Conservation (phyloP, 1,140 invertebrate species). For the Agrypnia vestita region DNA sequence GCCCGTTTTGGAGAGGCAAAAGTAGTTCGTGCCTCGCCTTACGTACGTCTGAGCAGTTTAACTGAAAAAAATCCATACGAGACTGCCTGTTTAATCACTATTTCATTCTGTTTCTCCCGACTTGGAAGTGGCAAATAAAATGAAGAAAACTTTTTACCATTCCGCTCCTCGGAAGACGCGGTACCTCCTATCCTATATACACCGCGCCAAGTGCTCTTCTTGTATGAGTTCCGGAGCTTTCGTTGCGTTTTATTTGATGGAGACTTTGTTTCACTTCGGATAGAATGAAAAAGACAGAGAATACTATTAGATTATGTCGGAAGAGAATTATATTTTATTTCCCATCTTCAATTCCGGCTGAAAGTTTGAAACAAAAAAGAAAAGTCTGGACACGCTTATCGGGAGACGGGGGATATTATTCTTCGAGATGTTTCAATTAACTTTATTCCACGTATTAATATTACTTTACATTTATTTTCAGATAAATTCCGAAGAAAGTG, state of each 20-base stretch:
- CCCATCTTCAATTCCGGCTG: slow-evolving; percentile 27
- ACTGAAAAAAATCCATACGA: slow-evolving; percentile 24
- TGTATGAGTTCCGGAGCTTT: slow-evolving; percentile 46
- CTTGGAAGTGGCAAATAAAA: slow-evolving; percentile 52
- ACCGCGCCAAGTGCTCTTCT: slow-evolving; percentile 41
- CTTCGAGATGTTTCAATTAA: not conserved
- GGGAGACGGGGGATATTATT: not conserved
- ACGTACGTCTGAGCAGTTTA: not conserved
- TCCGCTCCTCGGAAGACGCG: not conserved
- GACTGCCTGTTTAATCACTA: slow-evolving; percentile 47
- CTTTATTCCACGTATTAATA: not conserved
- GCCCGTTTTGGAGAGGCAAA: not conserved
- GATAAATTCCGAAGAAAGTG: slow-evolving; percentile 1
- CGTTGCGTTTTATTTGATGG: slow-evolving; percentile 53
- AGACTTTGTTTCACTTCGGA: slow-evolving; percentile 51
- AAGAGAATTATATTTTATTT: slow-evolving; percentile 50
- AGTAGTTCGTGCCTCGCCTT: not conserved
- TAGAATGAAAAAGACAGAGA: slow-evolving; percentile 35
- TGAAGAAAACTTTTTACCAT: slow-evolving; percentile 49
- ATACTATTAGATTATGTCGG: slow-evolving; percentile 52
- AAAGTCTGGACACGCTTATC: slow-evolving; percentile 21
- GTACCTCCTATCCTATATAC: not conserved
- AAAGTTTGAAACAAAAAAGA: slow-evolving; percentile 32
- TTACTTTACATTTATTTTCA: slow-evolving; percentile 25
- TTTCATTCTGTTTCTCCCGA: slow-evolving; percentile 40